A percentile compares a stretch with the other conserved stretches of the same genome.
These are phyloP conservation scores for Hydra vulgaris DNA, from an alignment of 30 jellyfish, hydroid and myxozoan species.

Conservation along the genomic window DNA sequence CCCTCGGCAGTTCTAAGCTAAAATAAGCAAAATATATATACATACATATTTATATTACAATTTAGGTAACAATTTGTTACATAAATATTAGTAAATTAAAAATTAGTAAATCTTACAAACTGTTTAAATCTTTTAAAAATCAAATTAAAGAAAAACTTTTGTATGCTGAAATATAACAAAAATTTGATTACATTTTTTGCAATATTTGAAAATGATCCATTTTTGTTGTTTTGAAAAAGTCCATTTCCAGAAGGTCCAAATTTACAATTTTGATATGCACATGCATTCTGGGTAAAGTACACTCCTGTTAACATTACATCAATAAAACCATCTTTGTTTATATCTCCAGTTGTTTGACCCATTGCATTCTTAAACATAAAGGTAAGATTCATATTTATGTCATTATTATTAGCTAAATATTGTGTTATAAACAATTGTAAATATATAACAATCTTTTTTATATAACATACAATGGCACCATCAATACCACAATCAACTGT, in stretches of 20 bases:
- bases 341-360: slow-evolving; percentile 95
- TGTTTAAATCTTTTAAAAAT: too few relatives aligned
- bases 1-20: too few relatives aligned
- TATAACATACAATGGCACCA: slow-evolving; percentile 40
- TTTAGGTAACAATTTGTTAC: too few relatives aligned
- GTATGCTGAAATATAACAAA: too few relatives aligned
- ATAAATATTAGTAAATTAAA: too few relatives aligned
- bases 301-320: slow-evolving; percentile 71
- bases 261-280: slow-evolving; percentile 62
- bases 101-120: too few relatives aligned
- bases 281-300: slow-evolving; percentile 30
- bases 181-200: slow-evolving; percentile 44
- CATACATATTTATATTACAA: too few relatives aligned
- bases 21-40: too few relatives aligned
- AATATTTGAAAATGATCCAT: slow-evolving; percentile 42
- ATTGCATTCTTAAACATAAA: slow-evolving; percentile 48
- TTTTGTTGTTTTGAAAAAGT: slow-evolving; percentile 48
- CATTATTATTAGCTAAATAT: too few relatives aligned
- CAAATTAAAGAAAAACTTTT: too few relatives aligned
- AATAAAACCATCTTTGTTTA: slow-evolving; percentile 67
- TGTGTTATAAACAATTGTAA: too few relatives aligned
- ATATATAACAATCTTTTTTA: too few relatives aligned
- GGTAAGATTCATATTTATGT: not conserved
- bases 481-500: slow-evolving; percentile 52
- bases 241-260: slow-evolving; percentile 67